Base-by-base conservation (phyloP, 1,140 invertebrate genomes). In the Sycophaga agraensis region DNA sequence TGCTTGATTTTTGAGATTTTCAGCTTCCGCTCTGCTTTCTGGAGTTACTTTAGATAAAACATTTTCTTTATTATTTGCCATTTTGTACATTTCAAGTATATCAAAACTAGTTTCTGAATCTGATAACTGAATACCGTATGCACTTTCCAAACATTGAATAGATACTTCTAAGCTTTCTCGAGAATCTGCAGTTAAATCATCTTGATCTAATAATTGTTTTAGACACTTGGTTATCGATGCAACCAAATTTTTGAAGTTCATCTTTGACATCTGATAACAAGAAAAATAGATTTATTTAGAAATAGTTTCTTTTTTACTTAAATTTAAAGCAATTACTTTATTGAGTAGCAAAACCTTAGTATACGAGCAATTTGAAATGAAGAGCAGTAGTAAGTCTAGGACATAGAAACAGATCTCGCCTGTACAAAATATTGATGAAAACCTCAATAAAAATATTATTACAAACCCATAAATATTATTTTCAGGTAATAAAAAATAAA, bases 91-190 rank as follows among this genome's bases (percentile, higher is more conserved):
- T 82, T 82, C 21, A 77, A 77, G 64, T 68, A 82, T 67, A 73
- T 80, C 73, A 49, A 80, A 70, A 59, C 75, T 72, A 19, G 70
- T 57, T 4, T 76, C 66, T 2, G 82, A 74, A 65, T 86, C 84
- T 4, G 83, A 81, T 3, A 78, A 75, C 17, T 79, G 81, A 1
- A 89, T 75, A 64, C 86, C 86, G 73, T 91, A 95, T 1, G 91
- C 89, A 51, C 88, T 89, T 74, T 94, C 90, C 62, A 95, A 82
- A 76, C 93, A 95, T 76, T 95, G 92, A 63, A 90, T 86, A 11
- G 89, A 89, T 42, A 92, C 90, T 77, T 93, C 91, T 54, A 93
- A 81, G 74, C 91, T 92, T 75, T 94, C 92, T 51, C 85, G 82
- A 7, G 87, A 86, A 73, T 93, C 91, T 31, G 83, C 77, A 24